Base-by-base conservation (phyloP, 2,797 vertebrate genomes). In the Falco berigora region DNA sequence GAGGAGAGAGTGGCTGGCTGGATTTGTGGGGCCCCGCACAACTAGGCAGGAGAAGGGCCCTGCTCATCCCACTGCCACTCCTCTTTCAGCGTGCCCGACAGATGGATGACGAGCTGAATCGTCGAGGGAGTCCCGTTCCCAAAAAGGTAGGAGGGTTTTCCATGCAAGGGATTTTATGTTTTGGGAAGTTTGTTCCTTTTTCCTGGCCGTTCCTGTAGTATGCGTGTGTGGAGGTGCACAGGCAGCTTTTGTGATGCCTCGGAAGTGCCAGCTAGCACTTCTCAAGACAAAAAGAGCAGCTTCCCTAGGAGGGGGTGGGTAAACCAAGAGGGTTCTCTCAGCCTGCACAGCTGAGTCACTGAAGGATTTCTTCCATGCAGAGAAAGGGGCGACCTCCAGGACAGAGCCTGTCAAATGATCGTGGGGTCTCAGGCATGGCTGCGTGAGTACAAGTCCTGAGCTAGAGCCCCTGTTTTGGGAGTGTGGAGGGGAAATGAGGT, bases 381-480 rank as follows among this genome's bases (percentile, higher is more conserved):
- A 98, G 99, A 91, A 99, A 99, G 97, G 98, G 98, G 78, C 98
- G 99, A 34, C 98, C 98, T 30, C 98, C 98, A 11, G 98, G 97
- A 53, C 98, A 98, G 42, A 96, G 97, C 36, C 94, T 98, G 46
- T 59, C 94, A 9, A 98, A 98, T 2, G 99, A 99, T 40, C 98
- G 99, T 4, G 96, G 98, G 30, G 88, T 97, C 40, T 93, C 97
- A 0, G 98, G 98, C 94, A 93, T 98, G 94, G 93, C 98, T 67
- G 94, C 98, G 99, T 99, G 97, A 99, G 99, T 98, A 96, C 34
- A 25, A 46, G 6, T 12, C n/a, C 78, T 27, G 72, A 36, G 56
- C 82, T 13, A 2, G 34, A 67, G 32, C 38, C 44, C 12, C 5
- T 27, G 9, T 10, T 32, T 27, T 2, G 4, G 21, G 53, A 28